These are phyloP conservation scores for Ctenomys sociabilis DNA, from an alignment of 2,113 vertebrate species.

Conservation along the genomic window DNA sequence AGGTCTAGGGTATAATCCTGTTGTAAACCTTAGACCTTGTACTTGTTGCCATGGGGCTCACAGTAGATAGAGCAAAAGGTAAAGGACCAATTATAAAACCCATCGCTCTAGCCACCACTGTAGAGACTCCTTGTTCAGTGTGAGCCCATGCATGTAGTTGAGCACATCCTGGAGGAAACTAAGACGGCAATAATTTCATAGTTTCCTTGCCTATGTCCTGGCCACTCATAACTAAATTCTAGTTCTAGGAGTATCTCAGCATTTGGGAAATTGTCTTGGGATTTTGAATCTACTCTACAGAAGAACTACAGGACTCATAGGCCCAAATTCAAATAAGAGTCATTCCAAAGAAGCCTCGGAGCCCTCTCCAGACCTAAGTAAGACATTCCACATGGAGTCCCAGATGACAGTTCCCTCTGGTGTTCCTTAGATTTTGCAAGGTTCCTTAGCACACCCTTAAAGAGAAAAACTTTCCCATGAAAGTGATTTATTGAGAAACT, in stretches of 20 bases:
- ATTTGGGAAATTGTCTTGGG: background rate
- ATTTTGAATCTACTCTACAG: slow-evolving; percentile 6
- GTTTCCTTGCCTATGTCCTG: background rate
- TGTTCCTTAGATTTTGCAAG: background rate
- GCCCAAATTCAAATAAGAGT: background rate
- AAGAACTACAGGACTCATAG: background rate
- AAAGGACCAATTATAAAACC: background rate
- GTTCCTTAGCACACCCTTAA: background rate
- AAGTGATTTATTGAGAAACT: background rate
- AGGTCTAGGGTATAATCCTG: background rate
- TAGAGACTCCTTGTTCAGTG: background rate
- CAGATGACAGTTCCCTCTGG: background rate
- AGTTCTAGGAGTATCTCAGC: background rate
- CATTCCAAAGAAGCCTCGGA: background rate
- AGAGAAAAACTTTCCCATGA: background rate
- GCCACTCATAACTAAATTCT: background rate
- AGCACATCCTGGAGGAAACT: background rate
- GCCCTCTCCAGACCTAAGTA: background rate
- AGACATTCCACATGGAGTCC: background rate
- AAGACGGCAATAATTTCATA: background rate
- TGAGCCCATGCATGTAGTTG: background rate
- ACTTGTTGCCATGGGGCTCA: background rate
- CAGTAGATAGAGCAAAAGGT: background rate
- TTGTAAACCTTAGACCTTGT: background rate
- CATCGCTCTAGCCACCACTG: background rate